Evolutionary conservation across 2,113 vertebrate genomes (phyloP), one percentile per base, ranked within the genome.

Genomic region (Lucifuga dentata): DNA sequence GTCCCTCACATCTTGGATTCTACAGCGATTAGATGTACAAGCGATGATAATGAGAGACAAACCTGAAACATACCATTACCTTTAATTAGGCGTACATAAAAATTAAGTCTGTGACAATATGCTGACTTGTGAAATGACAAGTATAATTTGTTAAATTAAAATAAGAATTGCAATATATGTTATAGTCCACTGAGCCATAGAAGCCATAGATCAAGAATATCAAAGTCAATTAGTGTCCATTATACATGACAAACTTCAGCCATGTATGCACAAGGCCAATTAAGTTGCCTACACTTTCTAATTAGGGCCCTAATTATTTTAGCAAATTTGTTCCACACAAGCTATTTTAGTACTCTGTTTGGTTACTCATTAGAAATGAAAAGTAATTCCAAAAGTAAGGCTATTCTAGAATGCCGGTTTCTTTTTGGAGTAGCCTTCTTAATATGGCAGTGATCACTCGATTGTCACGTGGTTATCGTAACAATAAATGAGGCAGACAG

Each of bases 161-260:
- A 29, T 13, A 20, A 26, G 21, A 0, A 40, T 45, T 1, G 9
- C 32, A 12, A 20, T n/a, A 20, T 10, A 32, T 57, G 13, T 5
- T 39, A 52, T 2, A 59, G 51, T 29, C 11, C 58, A 29, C n/a
- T n/a, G 17, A 58, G 12, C 19, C 55, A 7, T 56, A 7, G 11
- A 51, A 49, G 44, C 2, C n/a, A 61, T 38, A 59, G 61, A 69
- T 48, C 56, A 51, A 58, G 16, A 23, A 39, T 62, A 64, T 75
- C 56, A 61, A 72, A 67, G 66, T 67, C 50, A 60, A 70, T 85
- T 73, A 73, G 52, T 21, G 61, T 63, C 65, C 50, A 21, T 68
- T 33, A 50, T 45, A 61, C n/a, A 57, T 67, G 73, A 80, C 59
- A 61, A 57, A n/a, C 53, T 59, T 29, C 55, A 62, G 55, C 62